phyloP scores from a whole-genome alignment of 2,113 vertebrate species.

The Thomomys bottae region DNA sequence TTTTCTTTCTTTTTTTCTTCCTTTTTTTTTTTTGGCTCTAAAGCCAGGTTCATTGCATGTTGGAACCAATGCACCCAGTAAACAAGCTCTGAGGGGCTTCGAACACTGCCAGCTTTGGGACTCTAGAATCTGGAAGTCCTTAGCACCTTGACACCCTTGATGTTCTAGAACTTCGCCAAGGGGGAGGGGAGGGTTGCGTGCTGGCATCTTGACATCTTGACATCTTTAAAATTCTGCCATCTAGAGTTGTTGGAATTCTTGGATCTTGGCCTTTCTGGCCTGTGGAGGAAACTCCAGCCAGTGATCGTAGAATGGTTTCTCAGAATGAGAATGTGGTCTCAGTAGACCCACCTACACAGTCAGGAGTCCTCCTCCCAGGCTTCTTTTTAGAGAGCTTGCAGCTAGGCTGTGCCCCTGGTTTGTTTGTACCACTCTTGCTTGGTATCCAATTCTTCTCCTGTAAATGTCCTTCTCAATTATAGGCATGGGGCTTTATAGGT shows the following conservation, averaged over 20 bases:
- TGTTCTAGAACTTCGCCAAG: not conserved
- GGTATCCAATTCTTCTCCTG: constrained; percentile 12
- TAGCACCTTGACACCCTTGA: not conserved
- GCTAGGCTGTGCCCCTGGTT: not conserved
- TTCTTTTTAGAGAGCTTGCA: not conserved
- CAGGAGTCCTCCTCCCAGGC: not conserved
- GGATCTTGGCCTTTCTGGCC: constrained; percentile 5
- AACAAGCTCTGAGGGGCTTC: constrained; percentile 25
- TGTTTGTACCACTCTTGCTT: constrained; percentile 45
- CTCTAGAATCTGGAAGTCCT: constrained; percentile 2
- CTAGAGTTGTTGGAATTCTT: not conserved
- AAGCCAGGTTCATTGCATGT: constrained; percentile 37
- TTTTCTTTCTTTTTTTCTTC: constrained; percentile 10
- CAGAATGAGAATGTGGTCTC: not conserved
- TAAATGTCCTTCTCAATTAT: constrained; percentile 55
- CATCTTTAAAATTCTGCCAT: constrained; percentile 3
- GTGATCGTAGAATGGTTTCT: not conserved
- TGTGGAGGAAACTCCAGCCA: not conserved
- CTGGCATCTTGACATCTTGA: not conserved
- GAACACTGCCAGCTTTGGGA: not conserved
- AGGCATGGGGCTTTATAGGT: not conserved
- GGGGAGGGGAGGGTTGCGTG: too few species aligned
- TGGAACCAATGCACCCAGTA: not conserved
- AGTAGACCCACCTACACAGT: not conserved
- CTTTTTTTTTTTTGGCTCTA: not conserved